Percentiles rank a stretch among this genome's conserved stretches.
Evolutionary conservation across 2,888 invertebrate species (phyloP).

Genomic region (Brenthis ino): DNA sequence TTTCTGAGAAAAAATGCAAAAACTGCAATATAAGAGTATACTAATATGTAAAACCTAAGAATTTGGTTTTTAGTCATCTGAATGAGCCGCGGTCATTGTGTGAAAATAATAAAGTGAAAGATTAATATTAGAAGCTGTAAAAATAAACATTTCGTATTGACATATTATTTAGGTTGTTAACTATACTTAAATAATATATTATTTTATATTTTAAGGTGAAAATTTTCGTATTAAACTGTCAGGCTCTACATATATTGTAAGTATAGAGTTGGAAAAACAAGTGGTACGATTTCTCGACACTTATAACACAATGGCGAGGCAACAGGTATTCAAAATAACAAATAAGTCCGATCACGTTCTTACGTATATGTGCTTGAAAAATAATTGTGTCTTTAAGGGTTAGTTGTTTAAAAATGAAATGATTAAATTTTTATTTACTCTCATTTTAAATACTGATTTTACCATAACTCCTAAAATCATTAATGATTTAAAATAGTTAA

Average conservation of each 20-base stretch:
- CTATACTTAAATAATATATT: background rate
- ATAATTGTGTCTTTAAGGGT: conserved; percentile 69
- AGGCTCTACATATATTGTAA: conserved; percentile 72
- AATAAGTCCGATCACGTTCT: conserved; percentile 81
- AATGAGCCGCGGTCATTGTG: too few species aligned
- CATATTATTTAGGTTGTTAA: background rate
- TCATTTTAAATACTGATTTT: too few species aligned
- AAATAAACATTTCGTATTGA: background rate
- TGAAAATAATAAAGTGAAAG: background rate
- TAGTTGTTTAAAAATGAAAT: conserved; percentile 12
- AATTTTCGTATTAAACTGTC: conserved; percentile 67
- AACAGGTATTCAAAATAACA: conserved; percentile 73
- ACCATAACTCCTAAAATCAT: too few species aligned
- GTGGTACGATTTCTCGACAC: conserved; percentile 81
- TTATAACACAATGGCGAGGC: conserved; percentile 80
- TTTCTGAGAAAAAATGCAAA: too few species aligned
- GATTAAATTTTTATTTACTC: background rate
- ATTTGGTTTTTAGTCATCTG: too few species aligned
- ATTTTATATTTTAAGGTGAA: conserved; percentile 63
- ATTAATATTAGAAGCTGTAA: background rate
- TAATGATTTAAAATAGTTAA: too few species aligned
- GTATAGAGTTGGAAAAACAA: conserved; percentile 75
- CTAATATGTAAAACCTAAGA: too few species aligned
- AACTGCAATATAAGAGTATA: too few species aligned
- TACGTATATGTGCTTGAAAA: conserved; percentile 82